Evolutionary conservation across 2,113 vertebrate genomes (phyloP).

Genomic region (Camelus bactrianus): DNA sequence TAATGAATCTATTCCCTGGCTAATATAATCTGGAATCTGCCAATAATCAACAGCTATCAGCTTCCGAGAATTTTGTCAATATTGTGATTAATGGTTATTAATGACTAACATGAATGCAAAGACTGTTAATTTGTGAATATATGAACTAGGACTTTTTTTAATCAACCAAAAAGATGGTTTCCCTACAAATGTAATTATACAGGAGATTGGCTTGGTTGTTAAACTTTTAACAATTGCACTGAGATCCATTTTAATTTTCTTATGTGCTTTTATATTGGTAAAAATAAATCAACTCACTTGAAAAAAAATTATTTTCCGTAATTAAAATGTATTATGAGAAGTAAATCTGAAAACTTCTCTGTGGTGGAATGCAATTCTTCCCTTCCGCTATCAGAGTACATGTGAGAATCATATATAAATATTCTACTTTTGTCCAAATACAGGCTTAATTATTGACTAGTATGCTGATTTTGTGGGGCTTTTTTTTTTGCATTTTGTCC

Average conservation of each 20-base stretch:
- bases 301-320: not conserved
- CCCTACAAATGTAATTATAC: not conserved
- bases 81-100: not conserved
- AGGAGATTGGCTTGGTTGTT: not conserved
- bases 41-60: not conserved
- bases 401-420: not conserved
- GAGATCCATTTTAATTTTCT: not conserved
- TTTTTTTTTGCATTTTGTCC: not conserved
- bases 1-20: not conserved
- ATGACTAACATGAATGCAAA: not conserved
- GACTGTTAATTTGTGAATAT: not conserved
- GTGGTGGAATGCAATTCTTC: not conserved
- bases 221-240: not conserved
- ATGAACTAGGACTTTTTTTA: not conserved
- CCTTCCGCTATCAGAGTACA: not conserved
- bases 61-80: not conserved
- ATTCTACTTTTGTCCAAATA: not conserved
- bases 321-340: not conserved
- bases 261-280: not conserved
- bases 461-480: not conserved
- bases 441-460: not conserved
- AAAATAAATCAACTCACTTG: not conserved
- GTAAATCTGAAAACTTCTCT: not conserved
- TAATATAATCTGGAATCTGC: not conserved
- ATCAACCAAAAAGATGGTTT: not conserved